Evolutionary conservation across 1,140 invertebrate genomes (phyloP).

Genomic region (Lepidurus couesii): DNA sequence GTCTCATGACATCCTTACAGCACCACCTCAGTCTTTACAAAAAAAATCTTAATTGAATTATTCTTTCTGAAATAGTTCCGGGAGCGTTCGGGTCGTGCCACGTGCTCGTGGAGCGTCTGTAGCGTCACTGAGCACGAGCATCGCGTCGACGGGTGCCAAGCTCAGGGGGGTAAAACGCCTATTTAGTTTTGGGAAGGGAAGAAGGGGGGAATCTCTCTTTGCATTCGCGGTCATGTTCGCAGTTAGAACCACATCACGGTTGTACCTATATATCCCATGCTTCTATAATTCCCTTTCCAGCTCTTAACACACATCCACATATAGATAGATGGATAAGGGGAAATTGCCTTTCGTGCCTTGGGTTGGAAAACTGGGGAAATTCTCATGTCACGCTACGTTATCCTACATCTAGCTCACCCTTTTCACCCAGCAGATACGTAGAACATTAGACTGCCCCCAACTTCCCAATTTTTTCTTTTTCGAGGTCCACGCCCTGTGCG

Average conservation of each 20-base stretch:
- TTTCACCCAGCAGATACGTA: neutral
- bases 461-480: neutral
- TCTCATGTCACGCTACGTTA: conserved; percentile 21
- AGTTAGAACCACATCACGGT: conserved; percentile 10
- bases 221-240: conserved; percentile 12
- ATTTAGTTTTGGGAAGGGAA: neutral
- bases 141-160: conserved; percentile 16
- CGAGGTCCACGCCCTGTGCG: neutral
- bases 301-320: too few species aligned
- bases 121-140: conserved; percentile 20
- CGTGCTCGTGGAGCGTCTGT: conserved; percentile 8
- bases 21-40: too few species aligned
- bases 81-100: neutral
- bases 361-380: neutral
- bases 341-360: conserved; percentile 14
- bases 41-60: too few species aligned
- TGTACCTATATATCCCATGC: neutral
- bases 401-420: neutral
- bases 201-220: neutral
- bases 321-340: neutral
- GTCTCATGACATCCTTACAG: too few species aligned
- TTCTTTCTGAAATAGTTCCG: neutral
- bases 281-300: too few species aligned
- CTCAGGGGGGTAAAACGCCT: conserved; percentile 16
- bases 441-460: neutral